These are phyloP conservation scores for Argyresthia goedartella DNA, from an alignment of 2,888 invertebrate genomes.

Conservation along the genomic window DNA sequence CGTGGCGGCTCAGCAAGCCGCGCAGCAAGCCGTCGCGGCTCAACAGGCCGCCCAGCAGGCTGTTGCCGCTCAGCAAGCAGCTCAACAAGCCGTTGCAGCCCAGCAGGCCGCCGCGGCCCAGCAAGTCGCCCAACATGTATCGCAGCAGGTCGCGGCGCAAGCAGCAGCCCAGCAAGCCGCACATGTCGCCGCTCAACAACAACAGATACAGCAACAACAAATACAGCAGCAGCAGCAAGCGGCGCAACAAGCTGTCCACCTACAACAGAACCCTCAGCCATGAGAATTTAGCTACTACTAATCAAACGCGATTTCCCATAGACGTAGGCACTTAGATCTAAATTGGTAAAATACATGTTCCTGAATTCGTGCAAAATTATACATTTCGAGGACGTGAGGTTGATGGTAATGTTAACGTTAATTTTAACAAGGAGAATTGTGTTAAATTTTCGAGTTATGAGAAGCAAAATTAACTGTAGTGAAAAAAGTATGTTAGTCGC, in stretches of 20 bases:
- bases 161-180: slow-evolving; percentile 28
- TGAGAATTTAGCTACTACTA: slow-evolving; percentile 88
- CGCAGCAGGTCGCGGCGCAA: slow-evolving; percentile 24
- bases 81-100: slow-evolving; percentile 1
- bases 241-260: slow-evolving; percentile 31
- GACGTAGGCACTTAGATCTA: slow-evolving; percentile 10
- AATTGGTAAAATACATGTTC: slow-evolving; percentile 9
- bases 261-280: slow-evolving; percentile 73
- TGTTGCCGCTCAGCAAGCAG: slow-evolving; percentile 10
- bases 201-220: slow-evolving; percentile 9
- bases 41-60: slow-evolving; percentile 29
- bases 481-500: slow-evolving; percentile 23
- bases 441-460: slow-evolving; percentile 13
- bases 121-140: slow-evolving; percentile 21
- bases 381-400: too few species aligned
- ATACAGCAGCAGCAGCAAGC: slow-evolving; percentile 22
- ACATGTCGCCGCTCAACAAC: slow-evolving; percentile 41
- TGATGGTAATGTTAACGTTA: not conserved
- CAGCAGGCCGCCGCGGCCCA: slow-evolving; percentile 19
- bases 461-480: not conserved
- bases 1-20: slow-evolving; percentile 4
- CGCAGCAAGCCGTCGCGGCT: slow-evolving; percentile 16
- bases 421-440: not conserved
- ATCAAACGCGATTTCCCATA: slow-evolving; percentile 65
- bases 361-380: slow-evolving; percentile 11